Conservation (phyloP, 92 coral and sea anemone genomes). For the Heliopora coerulea region DNA sequence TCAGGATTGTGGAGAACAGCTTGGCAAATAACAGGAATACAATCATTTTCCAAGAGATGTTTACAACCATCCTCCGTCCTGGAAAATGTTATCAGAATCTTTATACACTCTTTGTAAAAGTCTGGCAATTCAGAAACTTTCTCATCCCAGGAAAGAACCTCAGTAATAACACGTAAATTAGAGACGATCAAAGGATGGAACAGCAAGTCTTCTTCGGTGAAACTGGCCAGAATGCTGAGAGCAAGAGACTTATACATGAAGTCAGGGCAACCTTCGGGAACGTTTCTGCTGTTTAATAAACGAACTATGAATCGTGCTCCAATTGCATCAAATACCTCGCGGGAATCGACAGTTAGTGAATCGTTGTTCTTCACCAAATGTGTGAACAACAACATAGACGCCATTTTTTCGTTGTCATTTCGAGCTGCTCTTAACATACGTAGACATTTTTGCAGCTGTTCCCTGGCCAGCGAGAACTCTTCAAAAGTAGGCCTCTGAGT, state of each 20-base stretch:
- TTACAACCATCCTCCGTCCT: constrained; percentile 56
- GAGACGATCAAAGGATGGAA: constrained; percentile 69
- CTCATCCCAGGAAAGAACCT: constrained; percentile 31
- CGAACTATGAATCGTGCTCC: constrained; percentile 79
- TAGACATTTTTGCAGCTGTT: constrained; percentile 63
- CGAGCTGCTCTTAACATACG: constrained; percentile 60
- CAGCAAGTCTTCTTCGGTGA: constrained; percentile 71
- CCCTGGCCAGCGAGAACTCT: neutral
- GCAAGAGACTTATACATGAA: constrained; percentile 71
- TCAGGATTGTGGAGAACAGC: constrained; percentile 15
- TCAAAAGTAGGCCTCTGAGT: neutral
- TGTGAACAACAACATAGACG: constrained; percentile 74
- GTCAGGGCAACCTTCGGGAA: constrained; percentile 63
- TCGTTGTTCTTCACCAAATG: constrained; percentile 68
- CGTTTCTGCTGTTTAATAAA: constrained; percentile 58
- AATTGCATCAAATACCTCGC: constrained; percentile 68
- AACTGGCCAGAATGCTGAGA: constrained; percentile 78
- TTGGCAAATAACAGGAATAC: constrained; percentile 47
- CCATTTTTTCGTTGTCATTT: constrained; percentile 86
- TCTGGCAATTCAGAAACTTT: constrained; percentile 15
- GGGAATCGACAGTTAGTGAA: constrained; percentile 55
- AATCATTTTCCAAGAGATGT: constrained; percentile 43
- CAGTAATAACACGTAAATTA: constrained; percentile 58
- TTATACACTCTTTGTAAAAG: constrained; percentile 52
- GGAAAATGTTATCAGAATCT: constrained; percentile 65